Conservation (phyloP, 2,888 invertebrate species). For the Plusia festucae region DNA sequence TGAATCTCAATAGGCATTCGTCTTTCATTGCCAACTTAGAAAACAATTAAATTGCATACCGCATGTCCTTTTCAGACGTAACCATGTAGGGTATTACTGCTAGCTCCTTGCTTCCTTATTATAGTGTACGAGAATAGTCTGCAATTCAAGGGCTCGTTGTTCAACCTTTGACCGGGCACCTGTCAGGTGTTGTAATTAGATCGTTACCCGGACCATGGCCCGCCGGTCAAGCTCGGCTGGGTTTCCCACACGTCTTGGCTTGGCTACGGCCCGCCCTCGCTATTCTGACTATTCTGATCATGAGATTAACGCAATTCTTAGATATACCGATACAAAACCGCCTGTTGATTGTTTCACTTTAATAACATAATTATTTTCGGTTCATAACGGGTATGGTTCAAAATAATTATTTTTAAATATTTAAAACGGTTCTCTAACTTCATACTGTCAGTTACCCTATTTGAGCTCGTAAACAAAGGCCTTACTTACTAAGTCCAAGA, state of each 20-base stretch:
- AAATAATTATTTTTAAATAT: neutral
- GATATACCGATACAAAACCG: conserved; percentile 58
- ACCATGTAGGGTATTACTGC: conserved; percentile 58
- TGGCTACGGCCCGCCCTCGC: conserved; percentile 61
- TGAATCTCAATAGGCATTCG: conserved; percentile 12
- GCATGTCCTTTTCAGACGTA: conserved; percentile 54
- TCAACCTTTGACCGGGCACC: conserved; percentile 75
- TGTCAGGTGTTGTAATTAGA: conserved; percentile 79
- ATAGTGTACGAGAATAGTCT: conserved; percentile 37
- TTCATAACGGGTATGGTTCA: conserved; percentile 35
- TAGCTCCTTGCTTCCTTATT: conserved; percentile 65
- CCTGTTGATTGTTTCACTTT: conserved; percentile 48
- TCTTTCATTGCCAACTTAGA: conserved; percentile 18
- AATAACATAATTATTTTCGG: conserved; percentile 46
- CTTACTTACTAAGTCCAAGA: too few species aligned
- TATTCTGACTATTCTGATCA: conserved; percentile 63
- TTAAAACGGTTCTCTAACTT: neutral
- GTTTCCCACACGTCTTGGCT: conserved; percentile 73
- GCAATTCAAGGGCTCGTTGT: conserved; percentile 57
- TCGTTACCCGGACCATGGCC: conserved; percentile 69
- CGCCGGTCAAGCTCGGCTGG: conserved; percentile 72
- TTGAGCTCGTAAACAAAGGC: too few species aligned
- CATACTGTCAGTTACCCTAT: neutral
- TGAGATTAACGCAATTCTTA: conserved; percentile 64
- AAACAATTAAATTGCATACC: conserved; percentile 68